phyloP scores from a whole-genome alignment of 2,797 vertebrate genomes.

The Iguana delicatissima region DNA sequence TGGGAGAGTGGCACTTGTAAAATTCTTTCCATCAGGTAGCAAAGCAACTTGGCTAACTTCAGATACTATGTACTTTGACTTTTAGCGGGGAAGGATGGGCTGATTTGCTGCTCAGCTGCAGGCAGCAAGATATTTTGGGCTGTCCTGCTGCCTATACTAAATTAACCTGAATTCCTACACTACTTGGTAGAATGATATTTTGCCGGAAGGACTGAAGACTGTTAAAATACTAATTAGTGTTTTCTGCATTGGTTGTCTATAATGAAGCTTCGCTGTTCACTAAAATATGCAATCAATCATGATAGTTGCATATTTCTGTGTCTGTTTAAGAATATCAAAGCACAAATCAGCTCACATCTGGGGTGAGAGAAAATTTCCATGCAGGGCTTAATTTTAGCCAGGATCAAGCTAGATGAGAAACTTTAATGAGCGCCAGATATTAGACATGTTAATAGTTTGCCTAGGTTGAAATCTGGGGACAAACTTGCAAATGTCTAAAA shows the following conservation, averaged over 20 bases:
- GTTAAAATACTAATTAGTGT: not conserved
- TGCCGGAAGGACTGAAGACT: not conserved
- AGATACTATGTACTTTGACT: too few species aligned
- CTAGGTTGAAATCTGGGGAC: not conserved
- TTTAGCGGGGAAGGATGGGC: too few species aligned
- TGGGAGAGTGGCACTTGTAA: too few species aligned
- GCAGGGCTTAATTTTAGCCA: not conserved
- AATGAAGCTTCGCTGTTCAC: not conserved
- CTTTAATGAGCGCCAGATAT: not conserved
- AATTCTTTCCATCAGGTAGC: too few species aligned
- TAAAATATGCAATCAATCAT: slow-evolving; percentile 12
- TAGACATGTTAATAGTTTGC: not conserved
- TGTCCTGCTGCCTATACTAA: not conserved
- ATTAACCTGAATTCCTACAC: not conserved
- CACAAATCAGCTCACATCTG: not conserved
- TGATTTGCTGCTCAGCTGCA: too few species aligned
- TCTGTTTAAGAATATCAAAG: not conserved
- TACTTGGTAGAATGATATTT: not conserved
- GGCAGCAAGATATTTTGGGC: too few species aligned
- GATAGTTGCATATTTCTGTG: not conserved
- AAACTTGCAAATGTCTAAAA: not conserved
- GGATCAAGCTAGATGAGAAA: not conserved
- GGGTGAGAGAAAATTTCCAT: not conserved
- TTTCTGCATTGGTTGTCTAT: not conserved
- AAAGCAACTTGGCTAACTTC: too few species aligned